A percentile compares a stretch with the other conserved stretches of the same genome.
phyloP scores from a whole-genome alignment of 2,113 vertebrate genomes.

The Podarcis cretensis region DNA sequence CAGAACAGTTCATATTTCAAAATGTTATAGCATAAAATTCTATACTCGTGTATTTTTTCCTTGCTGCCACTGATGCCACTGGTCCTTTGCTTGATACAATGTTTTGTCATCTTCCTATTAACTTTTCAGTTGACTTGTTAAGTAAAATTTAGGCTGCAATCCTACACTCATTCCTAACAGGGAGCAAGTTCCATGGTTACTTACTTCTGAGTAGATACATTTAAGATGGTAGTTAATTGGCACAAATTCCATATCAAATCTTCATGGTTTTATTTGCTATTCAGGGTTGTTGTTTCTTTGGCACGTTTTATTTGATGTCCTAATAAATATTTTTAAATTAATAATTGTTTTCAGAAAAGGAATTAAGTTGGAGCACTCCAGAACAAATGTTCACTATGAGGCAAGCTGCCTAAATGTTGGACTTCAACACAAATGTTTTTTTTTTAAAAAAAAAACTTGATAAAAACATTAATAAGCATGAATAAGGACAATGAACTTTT shows the following conservation, averaged over 20 bases:
- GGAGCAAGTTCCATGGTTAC: not conserved
- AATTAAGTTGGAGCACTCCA: conserved; percentile 35
- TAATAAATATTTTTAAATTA: conserved; percentile 48
- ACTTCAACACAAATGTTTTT: conserved; percentile 17
- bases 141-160: conserved; percentile 46
- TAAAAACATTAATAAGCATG: not conserved
- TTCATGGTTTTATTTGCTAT: conserved; percentile 22
- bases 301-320: conserved; percentile 11
- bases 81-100: not conserved
- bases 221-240: conserved; percentile 13
- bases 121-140: conserved; percentile 41
- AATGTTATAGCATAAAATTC: conserved; percentile 11
- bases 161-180: not conserved
- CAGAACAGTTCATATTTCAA: not conserved
- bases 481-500: not conserved
- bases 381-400: conserved; percentile 26
- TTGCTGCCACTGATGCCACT: not conserved
- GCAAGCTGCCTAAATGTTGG: not conserved
- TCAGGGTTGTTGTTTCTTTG: not conserved
- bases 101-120: conserved; percentile 13
- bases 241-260: conserved; percentile 15
- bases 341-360: conserved; percentile 32
- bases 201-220: not conserved
- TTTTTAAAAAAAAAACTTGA: not conserved
- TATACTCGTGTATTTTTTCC: accelerated